Evolutionary conservation across 2,888 invertebrate species (phyloP).

Genomic region (Cephalotes varians): DNA sequence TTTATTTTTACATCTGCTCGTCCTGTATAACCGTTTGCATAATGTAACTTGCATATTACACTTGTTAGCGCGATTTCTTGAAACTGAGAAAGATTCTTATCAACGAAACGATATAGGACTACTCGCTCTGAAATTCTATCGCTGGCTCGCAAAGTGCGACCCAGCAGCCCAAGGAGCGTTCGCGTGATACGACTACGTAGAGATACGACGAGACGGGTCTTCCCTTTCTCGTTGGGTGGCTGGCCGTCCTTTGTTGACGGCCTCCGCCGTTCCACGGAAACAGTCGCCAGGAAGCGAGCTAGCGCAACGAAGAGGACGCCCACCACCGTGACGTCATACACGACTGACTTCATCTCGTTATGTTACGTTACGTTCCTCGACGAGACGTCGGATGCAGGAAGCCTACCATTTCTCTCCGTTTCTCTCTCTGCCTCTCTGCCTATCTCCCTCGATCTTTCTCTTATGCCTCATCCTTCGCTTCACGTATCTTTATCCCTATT

Average conservation of each 20-base stretch:
- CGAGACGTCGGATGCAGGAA: conserved; percentile 84
- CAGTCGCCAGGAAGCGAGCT: conserved; percentile 82
- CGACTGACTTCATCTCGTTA: conserved; percentile 86
- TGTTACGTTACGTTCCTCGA: conserved; percentile 78
- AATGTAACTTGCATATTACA: neutral
- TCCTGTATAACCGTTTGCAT: neutral
- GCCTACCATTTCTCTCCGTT: conserved; percentile 76
- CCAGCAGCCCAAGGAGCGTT: conserved; percentile 60
- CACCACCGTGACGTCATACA: conserved; percentile 87
- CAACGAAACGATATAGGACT: neutral
- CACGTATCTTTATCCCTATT: conserved; percentile 59
- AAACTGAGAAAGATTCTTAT: conserved; percentile 3
- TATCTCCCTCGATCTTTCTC: conserved; percentile 44
- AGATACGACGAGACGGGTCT: conserved; percentile 70
- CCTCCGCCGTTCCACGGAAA: conserved; percentile 78
- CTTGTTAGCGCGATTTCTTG: neutral
- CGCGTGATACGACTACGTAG: conserved; percentile 66
- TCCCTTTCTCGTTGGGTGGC: conserved; percentile 69
- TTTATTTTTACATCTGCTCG: neutral
- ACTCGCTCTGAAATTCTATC: conserved; percentile 19
- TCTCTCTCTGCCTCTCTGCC: conserved; percentile 48
- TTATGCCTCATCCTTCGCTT: neutral
- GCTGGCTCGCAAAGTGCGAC: conserved; percentile 19
- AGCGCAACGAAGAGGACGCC: conserved; percentile 81
- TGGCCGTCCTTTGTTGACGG: conserved; percentile 80